Evolutionary conservation across 2,113 vertebrate species (phyloP).

Genomic region (Marcusenius ussheri): DNA sequence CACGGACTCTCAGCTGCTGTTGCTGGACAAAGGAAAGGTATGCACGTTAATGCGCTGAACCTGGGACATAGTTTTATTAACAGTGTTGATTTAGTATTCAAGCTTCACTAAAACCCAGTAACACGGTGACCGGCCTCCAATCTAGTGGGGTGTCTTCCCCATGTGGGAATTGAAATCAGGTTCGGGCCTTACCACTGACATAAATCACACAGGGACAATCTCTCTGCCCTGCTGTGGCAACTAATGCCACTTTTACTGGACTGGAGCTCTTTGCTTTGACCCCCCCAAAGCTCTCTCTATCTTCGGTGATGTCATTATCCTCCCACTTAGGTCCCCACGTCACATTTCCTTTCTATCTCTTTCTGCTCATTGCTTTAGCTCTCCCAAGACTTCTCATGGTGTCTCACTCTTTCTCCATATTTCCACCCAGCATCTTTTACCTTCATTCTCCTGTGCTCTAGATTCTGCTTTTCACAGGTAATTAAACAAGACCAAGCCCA

Average conservation of each 20-base stretch:
- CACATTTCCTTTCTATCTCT: neutral
- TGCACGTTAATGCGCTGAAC: neutral
- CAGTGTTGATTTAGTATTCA: neutral
- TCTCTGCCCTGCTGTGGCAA: neutral
- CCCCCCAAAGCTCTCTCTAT: neutral
- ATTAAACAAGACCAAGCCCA: neutral
- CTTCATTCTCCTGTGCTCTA: neutral
- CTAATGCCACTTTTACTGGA: neutral
- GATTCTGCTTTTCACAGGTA: neutral
- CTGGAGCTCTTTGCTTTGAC: neutral
- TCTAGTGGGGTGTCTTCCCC: neutral
- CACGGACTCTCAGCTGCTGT: constrained; percentile 59
- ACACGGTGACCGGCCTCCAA: neutral
- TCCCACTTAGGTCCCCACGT: neutral
- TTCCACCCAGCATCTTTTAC: constrained; percentile 15
- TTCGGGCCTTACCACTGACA: neutral
- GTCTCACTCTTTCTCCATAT: constrained; percentile 32
- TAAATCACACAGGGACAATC: neutral
- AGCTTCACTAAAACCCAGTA: neutral
- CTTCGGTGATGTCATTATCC: neutral
- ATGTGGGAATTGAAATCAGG: neutral
- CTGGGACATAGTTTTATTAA: neutral
- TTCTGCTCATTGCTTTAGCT: neutral
- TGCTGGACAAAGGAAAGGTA: constrained; percentile 63
- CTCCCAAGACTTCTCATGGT: neutral